Percentiles rank a stretch among this genome's conserved stretches.
Conservation (phyloP, 2,888 invertebrate genomes). For the Drosophila aldrichi region DNA sequence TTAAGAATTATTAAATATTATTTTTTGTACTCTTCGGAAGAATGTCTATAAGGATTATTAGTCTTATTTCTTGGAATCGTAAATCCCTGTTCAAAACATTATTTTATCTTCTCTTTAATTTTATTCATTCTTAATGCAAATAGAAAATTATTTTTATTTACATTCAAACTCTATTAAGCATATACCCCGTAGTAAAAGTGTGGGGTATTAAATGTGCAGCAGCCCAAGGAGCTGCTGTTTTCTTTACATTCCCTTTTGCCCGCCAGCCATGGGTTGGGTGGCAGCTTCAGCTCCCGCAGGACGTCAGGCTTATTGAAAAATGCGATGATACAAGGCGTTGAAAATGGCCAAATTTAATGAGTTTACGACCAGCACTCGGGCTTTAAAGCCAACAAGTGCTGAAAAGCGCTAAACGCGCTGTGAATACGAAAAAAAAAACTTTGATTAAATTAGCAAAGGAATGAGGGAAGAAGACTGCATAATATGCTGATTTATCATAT, state of each 20-base stretch:
- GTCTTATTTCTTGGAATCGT: too few species aligned
- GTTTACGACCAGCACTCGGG: slow-evolving; percentile 53
- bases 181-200: neutral
- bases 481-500: neutral
- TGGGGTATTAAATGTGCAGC: slow-evolving; percentile 24
- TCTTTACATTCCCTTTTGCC: slow-evolving; percentile 14
- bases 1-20: too few species aligned
- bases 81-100: too few species aligned
- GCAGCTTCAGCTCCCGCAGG: slow-evolving; percentile 4
- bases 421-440: slow-evolving; percentile 12
- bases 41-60: too few species aligned
- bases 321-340: slow-evolving; percentile 57
- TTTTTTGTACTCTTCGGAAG: too few species aligned
- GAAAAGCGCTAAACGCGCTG: slow-evolving; percentile 17
- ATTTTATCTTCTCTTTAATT: too few species aligned
- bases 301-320: slow-evolving; percentile 59
- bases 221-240: slow-evolving; percentile 19
- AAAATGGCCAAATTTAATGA: slow-evolving; percentile 70
- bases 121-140: too few species aligned
- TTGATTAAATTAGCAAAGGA: neutral
- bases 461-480: neutral
- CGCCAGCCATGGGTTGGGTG: neutral
- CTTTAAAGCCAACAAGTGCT: slow-evolving; percentile 28
- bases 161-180: neutral
- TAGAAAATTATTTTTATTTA: too few species aligned